These are phyloP conservation scores for Elachura formosa DNA, from an alignment of 2,113 vertebrate genomes.

Conservation along the genomic window DNA sequence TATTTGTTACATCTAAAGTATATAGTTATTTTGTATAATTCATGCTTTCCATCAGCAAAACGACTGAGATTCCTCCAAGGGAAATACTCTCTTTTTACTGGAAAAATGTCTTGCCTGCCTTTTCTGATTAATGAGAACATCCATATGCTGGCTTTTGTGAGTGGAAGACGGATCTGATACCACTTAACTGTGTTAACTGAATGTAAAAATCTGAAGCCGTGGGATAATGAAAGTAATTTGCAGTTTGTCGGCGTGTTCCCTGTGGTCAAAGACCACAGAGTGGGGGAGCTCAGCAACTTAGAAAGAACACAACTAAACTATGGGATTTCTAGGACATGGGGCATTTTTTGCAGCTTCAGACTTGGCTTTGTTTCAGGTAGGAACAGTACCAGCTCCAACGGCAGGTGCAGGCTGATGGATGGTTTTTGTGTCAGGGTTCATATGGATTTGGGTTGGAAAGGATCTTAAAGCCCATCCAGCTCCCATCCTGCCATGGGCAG, in stretches of 20 bases:
- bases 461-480: neutral
- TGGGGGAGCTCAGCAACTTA: neutral
- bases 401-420: neutral
- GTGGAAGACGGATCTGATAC: neutral
- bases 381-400: neutral
- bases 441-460: neutral
- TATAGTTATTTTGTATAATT: constrained; percentile 22
- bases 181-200: constrained; percentile 6
- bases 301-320: neutral
- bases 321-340: neutral
- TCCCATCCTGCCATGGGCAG: neutral
- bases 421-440: neutral
- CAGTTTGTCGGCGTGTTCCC: neutral
- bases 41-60: neutral
- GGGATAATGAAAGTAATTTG: neutral
- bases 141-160: neutral
- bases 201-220: neutral
- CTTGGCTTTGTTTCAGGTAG: neutral
- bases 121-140: constrained; percentile 20
- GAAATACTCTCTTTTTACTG: constrained; percentile 13
- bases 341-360: neutral
- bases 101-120: constrained; percentile 38
- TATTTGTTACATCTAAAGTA: neutral
- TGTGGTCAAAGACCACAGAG: neutral
- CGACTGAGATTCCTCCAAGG: neutral